A percentile compares a stretch with the other conserved stretches of the same genome.
Conservation (phyloP, 1,140 invertebrate species). For the Aphaenogaster rudis region DNA sequence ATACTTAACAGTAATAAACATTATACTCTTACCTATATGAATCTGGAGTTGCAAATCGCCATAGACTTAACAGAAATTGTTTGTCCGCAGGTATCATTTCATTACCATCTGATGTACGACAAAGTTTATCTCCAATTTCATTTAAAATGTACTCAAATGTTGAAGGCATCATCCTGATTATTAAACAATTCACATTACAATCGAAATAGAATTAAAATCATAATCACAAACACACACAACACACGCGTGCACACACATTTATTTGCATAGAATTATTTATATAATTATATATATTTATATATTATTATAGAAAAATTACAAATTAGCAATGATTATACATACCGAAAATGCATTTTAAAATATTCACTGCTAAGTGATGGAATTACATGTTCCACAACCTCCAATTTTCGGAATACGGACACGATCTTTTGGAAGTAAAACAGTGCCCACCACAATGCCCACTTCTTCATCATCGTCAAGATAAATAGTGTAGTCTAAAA, state of each 20-base stretch:
- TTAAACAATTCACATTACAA: too few relatives aligned
- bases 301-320: too few relatives aligned
- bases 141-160: conserved; percentile 2
- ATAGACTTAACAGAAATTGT: conserved; percentile 21
- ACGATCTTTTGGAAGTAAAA: neutral
- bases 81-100: conserved; percentile 1
- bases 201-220: too few relatives aligned
- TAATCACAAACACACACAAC: too few relatives aligned
- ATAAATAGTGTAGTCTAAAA: too few relatives aligned
- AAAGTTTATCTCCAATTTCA: conserved; percentile 4
- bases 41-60: conserved; percentile 22
- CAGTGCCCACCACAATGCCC: neutral
- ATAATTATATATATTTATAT: too few relatives aligned
- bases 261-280: too few relatives aligned
- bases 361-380: neutral
- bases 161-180: neutral
- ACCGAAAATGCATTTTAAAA: conserved; percentile 6
- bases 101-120: neutral
- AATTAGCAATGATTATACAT: neutral
- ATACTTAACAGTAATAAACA: too few relatives aligned
- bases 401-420: neutral
- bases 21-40: neutral
- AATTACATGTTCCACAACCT: neutral
- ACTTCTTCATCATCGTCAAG: neutral
- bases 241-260: too few relatives aligned